Evolutionary conservation across 35 echinoderm and acorn worm species (phyloP).

Genomic region (Lytechinus pictus): DNA sequence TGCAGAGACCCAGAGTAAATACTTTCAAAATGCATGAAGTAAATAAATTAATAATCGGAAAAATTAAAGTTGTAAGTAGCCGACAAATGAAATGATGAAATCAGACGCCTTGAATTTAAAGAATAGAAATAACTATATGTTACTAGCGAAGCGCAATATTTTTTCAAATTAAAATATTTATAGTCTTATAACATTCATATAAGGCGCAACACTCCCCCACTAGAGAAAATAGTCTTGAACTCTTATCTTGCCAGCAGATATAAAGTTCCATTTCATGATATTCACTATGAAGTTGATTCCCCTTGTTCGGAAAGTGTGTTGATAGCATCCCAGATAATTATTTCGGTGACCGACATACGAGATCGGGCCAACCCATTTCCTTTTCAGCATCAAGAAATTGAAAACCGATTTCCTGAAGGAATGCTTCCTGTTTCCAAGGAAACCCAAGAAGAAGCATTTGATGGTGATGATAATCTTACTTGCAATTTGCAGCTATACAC

Average conservation of each 20-base stretch:
- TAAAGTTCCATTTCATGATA: neutral
- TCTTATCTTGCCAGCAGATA: neutral
- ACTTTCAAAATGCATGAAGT: too few species aligned
- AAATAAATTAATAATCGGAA: too few species aligned
- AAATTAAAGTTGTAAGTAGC: too few species aligned
- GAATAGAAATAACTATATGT: too few species aligned
- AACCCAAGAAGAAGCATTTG: neutral
- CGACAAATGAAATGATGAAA: too few species aligned
- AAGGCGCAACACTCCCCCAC: too few species aligned
- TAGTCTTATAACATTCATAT: too few species aligned
- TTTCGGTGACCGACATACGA: neutral
- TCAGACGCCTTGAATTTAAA: too few species aligned
- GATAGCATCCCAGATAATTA: neutral
- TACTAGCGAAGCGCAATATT: too few species aligned
- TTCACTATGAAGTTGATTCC: neutral
- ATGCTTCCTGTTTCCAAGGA: neutral
- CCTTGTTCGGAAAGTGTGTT: neutral
- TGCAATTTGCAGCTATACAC: neutral
- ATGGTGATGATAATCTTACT: neutral
- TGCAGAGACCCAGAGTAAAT: too few species aligned
- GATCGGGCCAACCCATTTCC: neutral
- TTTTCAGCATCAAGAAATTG: neutral
- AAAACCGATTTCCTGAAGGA: slow-evolving; percentile 10
- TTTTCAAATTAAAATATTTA: too few species aligned
- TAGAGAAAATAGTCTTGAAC: too few species aligned